These are phyloP conservation scores for Xenops minutus DNA, from an alignment of 2,797 vertebrate genomes.

Conservation along the genomic window DNA sequence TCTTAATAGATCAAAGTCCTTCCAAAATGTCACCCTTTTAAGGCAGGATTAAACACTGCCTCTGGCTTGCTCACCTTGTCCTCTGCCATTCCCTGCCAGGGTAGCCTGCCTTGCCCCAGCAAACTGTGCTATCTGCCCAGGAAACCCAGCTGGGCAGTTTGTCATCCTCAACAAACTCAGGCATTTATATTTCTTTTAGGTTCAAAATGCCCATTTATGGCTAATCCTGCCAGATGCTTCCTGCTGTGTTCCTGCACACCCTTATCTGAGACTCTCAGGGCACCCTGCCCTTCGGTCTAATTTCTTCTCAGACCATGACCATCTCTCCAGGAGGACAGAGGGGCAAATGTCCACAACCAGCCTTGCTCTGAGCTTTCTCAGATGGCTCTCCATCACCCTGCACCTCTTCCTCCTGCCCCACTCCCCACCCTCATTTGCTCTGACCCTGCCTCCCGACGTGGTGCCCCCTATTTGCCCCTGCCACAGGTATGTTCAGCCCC, in stretches of 20 bases:
- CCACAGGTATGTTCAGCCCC: not conserved
- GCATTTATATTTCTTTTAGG: not conserved
- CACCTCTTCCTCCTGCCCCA: not conserved
- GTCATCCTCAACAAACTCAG: not conserved
- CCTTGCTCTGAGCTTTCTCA: not conserved
- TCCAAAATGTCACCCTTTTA: not conserved
- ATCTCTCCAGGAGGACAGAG: not conserved
- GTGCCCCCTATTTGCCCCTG: not conserved
- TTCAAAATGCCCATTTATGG: constrained; percentile 8
- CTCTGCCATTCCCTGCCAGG: accelerated
- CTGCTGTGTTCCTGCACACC: not conserved
- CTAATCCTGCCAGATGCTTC: constrained; percentile 16
- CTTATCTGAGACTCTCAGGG: constrained; percentile 15
- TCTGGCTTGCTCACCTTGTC: not conserved
- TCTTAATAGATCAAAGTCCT: not conserved
- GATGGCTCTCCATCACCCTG: not conserved
- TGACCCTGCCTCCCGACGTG: not conserved
- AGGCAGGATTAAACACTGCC: not conserved
- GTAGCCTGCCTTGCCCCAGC: not conserved
- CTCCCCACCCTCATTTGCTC: not conserved
- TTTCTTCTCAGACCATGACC: not conserved
- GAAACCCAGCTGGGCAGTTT: not conserved
- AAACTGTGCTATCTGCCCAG: not conserved
- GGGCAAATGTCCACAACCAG: not conserved
- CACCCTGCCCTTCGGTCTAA: accelerated